Conservation (phyloP, 2,113 vertebrate genomes). For the Eurystomus gularis region DNA sequence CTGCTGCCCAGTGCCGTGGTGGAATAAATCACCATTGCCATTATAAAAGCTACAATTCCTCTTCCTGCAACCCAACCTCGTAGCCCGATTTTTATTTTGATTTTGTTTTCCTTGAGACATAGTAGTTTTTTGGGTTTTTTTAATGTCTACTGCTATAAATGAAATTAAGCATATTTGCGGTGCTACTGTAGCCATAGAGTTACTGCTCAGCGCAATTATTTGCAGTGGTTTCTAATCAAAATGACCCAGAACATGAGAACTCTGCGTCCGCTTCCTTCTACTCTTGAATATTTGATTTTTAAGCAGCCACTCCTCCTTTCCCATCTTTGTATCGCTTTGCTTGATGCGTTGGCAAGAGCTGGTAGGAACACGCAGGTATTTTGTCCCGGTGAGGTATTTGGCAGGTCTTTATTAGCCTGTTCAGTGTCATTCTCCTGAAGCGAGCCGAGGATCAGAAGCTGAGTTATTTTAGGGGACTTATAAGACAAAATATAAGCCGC, state of each 20-base stretch:
- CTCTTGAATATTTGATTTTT: background rate
- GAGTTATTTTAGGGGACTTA: constrained; percentile 34
- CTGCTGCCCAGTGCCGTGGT: background rate
- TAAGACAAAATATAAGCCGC: constrained; percentile 52
- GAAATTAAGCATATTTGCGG: background rate
- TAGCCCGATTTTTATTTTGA: background rate
- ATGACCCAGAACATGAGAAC: background rate
- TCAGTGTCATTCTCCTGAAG: background rate
- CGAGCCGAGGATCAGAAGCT: background rate
- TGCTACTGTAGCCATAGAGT: background rate
- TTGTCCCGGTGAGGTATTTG: constrained; percentile 32
- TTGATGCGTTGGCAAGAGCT: background rate
- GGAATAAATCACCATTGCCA: background rate
- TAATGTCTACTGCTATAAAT: background rate
- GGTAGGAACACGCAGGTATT: background rate
- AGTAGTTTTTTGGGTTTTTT: background rate
- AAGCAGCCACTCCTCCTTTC: background rate
- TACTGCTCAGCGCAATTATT: background rate
- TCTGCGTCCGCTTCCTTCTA: background rate
- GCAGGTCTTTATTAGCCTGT: constrained; percentile 40
- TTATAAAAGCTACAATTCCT: background rate
- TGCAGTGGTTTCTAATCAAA: background rate
- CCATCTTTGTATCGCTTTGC: background rate
- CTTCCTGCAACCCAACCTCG: background rate
- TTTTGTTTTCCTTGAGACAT: background rate